Conservation (phyloP, 2,797 vertebrate genomes). For the Mycteria americana region DNA sequence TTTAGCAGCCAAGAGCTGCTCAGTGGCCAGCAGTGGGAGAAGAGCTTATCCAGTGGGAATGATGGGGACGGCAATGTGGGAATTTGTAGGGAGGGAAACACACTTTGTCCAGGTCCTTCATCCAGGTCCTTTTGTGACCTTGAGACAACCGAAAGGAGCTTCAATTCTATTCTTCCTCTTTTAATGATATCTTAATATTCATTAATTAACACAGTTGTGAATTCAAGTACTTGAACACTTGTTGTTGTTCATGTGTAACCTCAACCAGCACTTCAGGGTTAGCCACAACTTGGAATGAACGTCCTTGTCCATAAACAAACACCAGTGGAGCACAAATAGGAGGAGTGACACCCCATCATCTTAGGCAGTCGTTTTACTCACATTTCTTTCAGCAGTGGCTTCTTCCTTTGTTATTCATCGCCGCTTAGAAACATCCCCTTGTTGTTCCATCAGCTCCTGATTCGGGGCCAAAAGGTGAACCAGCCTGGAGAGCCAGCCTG, state of each 20-base stretch:
- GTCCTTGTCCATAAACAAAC: background rate
- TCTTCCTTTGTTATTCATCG: background rate
- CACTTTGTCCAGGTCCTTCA: background rate
- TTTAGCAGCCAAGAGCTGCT: background rate
- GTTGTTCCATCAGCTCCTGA: background rate
- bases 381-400: background rate
- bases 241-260: background rate
- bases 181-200: background rate
- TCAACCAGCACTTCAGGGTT: background rate
- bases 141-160: background rate
- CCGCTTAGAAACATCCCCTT: background rate
- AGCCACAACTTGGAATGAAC: background rate
- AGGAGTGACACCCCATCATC: background rate
- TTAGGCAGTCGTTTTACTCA: background rate
- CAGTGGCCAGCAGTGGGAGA: background rate
- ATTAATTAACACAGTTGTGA: background rate
- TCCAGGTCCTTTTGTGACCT: background rate
- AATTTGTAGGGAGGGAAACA: background rate
- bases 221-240: background rate
- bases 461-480: background rate
- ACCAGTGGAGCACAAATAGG: background rate
- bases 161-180: background rate
- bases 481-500: background rate
- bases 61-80: background rate
- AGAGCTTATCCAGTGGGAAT: background rate